Base-by-base conservation (phyloP, 1,140 invertebrate genomes). In the Drosophila rhopaloa region DNA sequence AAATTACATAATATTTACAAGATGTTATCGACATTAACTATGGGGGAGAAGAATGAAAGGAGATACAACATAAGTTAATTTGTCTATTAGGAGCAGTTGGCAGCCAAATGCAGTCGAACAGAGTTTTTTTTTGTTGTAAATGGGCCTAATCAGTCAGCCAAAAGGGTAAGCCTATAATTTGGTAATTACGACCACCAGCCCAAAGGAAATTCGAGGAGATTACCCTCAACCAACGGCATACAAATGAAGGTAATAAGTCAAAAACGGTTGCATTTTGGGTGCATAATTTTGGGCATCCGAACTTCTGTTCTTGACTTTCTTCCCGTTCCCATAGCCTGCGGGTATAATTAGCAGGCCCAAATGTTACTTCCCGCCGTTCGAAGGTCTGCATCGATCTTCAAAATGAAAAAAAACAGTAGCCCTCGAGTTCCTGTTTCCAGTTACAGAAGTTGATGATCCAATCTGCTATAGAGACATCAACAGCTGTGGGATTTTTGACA, bases 111-210 rank as follows among this genome's bases (percentile, higher is more conserved):
- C 61, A 70, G 47, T 73, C 50, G 50, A 46, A 65, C 50, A 76
- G 35, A 76, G 65, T 66, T 66, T 77, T 37, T 48, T 67, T 68
- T 56, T 54, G 24, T 38, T 79, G 76, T 89, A 88, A 88, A 89
- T 88, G 80, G 81, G 53, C 89, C 84, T 88, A 88, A 88, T 88
- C 84, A 88, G 84, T 88, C 84, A 88, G 84, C 35, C 71, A 68
- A 89, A 85, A 88, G 84, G 84, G 84, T 88, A 88, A 89, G 84
- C 84, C 84, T 88, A 83, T 88, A 88, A 88, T 88, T 88, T 89
- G 66, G 76, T 88, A 80, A 89, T 88, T 88, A 89, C 62, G 48
- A 44, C 47, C 47, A 65, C 71, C 70, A 35, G 53, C 44, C 65
- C 50, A 57, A 61, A 57, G 32, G 35, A 59, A 47, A 59, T 38